These are phyloP conservation scores for Calcarius lapponicus DNA, from an alignment of 2,797 vertebrate genomes.

Conservation along the genomic window DNA sequence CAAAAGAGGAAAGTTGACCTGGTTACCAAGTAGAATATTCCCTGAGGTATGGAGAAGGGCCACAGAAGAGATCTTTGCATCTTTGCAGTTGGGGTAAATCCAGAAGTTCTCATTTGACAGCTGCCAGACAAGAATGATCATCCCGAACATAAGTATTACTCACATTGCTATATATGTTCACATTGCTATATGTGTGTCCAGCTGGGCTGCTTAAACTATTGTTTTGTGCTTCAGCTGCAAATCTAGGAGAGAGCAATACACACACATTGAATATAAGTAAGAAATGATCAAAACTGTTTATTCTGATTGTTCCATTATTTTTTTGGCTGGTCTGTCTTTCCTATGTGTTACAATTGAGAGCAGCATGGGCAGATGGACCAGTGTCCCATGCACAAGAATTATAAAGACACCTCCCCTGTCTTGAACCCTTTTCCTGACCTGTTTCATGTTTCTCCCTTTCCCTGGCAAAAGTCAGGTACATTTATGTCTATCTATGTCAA, in stretches of 20 bases:
- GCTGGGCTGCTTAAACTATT: constrained; percentile 30
- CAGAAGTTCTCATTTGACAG: neutral
- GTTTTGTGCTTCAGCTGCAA: constrained; percentile 59
- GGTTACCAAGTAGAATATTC: neutral
- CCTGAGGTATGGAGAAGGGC: neutral
- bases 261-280: neutral
- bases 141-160: constrained; percentile 46
- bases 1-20: neutral
- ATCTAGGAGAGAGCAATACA: constrained; percentile 63
- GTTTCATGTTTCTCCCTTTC: neutral
- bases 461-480: neutral
- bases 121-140: neutral
- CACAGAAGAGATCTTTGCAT: neutral
- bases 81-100: neutral
- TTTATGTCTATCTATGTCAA: neutral
- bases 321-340: neutral
- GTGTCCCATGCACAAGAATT: neutral
- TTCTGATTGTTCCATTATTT: neutral
- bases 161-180: constrained; percentile 76
- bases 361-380: neutral
- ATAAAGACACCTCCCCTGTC: neutral
- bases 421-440: neutral
- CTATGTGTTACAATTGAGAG: neutral
- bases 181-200: constrained; percentile 63
- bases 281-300: neutral